Base-by-base conservation (phyloP, 2,113 vertebrate species). In the Xenopus tropicalis region DNA sequence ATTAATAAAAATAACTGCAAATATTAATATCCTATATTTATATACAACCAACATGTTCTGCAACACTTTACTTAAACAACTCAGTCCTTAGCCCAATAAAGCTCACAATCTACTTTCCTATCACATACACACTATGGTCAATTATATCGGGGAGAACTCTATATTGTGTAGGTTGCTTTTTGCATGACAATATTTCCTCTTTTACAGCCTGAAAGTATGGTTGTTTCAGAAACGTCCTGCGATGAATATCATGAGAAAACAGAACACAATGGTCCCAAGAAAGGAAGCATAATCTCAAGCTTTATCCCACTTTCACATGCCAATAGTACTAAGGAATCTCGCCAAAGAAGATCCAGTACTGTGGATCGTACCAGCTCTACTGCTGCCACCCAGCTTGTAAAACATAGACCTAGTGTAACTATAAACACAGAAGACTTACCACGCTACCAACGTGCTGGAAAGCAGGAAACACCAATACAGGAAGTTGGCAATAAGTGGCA, bases 161-260 rank as follows among this genome's bases (percentile, higher is more conserved):
- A 37, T 9, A 37, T 37, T 37, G 29, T 37, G 29, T 37, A 37
- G 29, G 6, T 54, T 54, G 16, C 7, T 54, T 54, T 8, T 1
- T 48, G 46, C 12, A 3, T 48, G 46, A 48, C 13, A 5, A 1
- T 4, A 23, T 63, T 57, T 42, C 23, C 3, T 74, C 78, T 13
- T 11, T 76, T 19, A 7, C 82, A 89, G 87, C 79, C 83, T 0
- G 61, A 85, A 6, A 37, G 70, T 17, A 72, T 43, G 0, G 69
- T 70, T 0, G 0, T 63, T 11, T 37, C 80, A 0, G 0, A 17
- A 29, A 72, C 52, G 8, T 65, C 19, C 6, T 29, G 0, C 0
- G 78, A 80, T 1, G 72, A 78, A 1, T 0, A 68, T n/a, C 1
- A 1, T 5, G 78, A 68, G 21, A 80, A 70, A 66, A 7, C 29